Base-by-base conservation (phyloP, 2,113 vertebrate species). In the Ornithorhynchus anatinus region DNA sequence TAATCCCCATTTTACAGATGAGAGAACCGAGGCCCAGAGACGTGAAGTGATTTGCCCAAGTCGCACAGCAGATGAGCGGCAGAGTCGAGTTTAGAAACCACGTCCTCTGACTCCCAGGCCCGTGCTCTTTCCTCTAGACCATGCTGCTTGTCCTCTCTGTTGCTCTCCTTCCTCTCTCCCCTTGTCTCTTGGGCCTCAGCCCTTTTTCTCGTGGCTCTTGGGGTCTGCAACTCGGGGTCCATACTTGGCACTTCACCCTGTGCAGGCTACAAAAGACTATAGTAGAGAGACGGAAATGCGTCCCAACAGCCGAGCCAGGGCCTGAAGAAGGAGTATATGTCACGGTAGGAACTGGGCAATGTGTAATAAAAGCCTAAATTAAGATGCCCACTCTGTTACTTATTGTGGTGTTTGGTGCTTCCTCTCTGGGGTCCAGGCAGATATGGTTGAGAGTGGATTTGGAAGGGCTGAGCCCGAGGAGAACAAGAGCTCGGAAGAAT, bases 401-500 rank as follows among this genome's bases (percentile, higher is more conserved):
- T 53, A 25, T 60, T n/a, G n/a, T 73, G 27, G 52, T 17, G 53
- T 72, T 62, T 72, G 59, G 37, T 48, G 38, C 16, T 31, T 77
- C n/a, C 12, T 69, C 3, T 81, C 56, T 22, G 15, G 25, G 38
- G 10, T 39, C 20, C n/a, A 40, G 27, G n/a, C 17, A 17, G 50
- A 35, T 44, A 31, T 48, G 16, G 12, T 8, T 42, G 25, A 58
- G 36, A 31, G 39, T 69, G 27, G 36, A 54, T 75, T 75, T 69
- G 59, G 36, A 35, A 20, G 60, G 45, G 33, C 14, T 64, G 31
- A 23, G 63, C 25, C 52, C 47, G 25, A 64, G 14, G 32, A 57
- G 57, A 72, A 35, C n/a, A 72, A 69, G n/a, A 75, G 10, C 59
- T 54, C 56, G 25, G 54, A 66, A 44, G 33, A 44, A 54, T 78